phyloP scores from a whole-genome alignment of 2,797 vertebrate species.

The Valencia hispanica region DNA sequence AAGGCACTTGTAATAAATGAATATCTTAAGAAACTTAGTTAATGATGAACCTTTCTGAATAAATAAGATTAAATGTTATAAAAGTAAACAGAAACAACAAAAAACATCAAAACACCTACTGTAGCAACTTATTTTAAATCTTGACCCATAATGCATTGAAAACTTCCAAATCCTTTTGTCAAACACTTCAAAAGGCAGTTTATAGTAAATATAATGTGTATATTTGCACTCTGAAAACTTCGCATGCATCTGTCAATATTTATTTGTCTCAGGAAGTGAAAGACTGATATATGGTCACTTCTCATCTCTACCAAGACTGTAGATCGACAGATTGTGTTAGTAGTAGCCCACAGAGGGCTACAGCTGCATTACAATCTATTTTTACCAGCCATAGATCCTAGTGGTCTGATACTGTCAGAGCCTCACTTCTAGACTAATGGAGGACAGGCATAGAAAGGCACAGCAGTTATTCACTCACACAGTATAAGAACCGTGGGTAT shows the following conservation, averaged over 20 bases:
- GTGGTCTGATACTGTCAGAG: slow-evolving; percentile 70
- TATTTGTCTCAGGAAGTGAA: slow-evolving; percentile 49
- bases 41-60: neutral
- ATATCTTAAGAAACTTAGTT: neutral
- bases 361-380: slow-evolving; percentile 69
- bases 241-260: slow-evolving; percentile 2
- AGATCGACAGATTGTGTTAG: slow-evolving; percentile 47
- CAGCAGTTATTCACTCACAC: slow-evolving; percentile 23
- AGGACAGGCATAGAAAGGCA: slow-evolving; percentile 22
- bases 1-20: neutral
- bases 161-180: neutral
- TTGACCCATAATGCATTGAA: neutral
- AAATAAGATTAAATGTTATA: neutral
- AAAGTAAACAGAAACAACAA: neutral
- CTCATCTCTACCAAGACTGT: slow-evolving; percentile 38
- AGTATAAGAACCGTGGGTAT: neutral
- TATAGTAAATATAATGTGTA: slow-evolving; percentile 42
- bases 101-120: neutral
- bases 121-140: neutral
- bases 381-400: slow-evolving; percentile 71
- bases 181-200: slow-evolving; percentile 25
- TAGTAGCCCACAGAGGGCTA: slow-evolving; percentile 39
- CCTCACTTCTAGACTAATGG: slow-evolving; percentile 57
- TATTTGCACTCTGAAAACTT: slow-evolving; percentile 31
- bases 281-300: slow-evolving; percentile 45